These are phyloP conservation scores for Leucania comma DNA, from an alignment of 2,888 invertebrate species.

Conservation along the genomic window DNA sequence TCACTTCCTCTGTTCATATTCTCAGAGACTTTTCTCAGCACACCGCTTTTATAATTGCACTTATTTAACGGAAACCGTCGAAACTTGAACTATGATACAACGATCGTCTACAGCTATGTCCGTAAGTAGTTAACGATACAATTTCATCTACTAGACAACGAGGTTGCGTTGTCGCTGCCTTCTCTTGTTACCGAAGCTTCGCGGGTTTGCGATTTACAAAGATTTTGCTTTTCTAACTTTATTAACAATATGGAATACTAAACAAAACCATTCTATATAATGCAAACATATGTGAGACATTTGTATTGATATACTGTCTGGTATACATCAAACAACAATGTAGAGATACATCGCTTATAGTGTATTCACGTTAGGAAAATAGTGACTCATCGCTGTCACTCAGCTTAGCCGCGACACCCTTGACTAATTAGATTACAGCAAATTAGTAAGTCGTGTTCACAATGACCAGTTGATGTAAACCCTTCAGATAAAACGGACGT, in stretches of 20 bases:
- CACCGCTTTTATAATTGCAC: conserved; percentile 43
- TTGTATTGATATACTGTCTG: conserved; percentile 4
- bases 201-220: conserved; percentile 11
- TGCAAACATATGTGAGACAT: not conserved
- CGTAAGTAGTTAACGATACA: conserved; percentile 47
- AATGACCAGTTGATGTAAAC: no score
- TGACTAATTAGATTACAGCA: no score
- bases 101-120: conserved; percentile 28
- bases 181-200: conserved; percentile 58
- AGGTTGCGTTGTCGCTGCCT: conserved; percentile 21
- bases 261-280: not conserved
- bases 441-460: no score
- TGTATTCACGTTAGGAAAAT: no score
- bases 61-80: conserved; percentile 41
- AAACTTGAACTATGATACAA: conserved; percentile 44
- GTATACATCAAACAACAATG: no score
- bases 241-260: not conserved
- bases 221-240: conserved; percentile 11
- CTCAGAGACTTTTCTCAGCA: conserved; percentile 23
- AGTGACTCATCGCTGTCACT: no score
- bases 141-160: conserved; percentile 42
- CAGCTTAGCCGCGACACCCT: no score
- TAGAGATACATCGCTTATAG: no score
- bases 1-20: no score
- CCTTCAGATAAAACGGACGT: no score